These are phyloP conservation scores for Agelastica alni DNA, from an alignment of 2,888 invertebrate genomes.

Conservation along the genomic window DNA sequence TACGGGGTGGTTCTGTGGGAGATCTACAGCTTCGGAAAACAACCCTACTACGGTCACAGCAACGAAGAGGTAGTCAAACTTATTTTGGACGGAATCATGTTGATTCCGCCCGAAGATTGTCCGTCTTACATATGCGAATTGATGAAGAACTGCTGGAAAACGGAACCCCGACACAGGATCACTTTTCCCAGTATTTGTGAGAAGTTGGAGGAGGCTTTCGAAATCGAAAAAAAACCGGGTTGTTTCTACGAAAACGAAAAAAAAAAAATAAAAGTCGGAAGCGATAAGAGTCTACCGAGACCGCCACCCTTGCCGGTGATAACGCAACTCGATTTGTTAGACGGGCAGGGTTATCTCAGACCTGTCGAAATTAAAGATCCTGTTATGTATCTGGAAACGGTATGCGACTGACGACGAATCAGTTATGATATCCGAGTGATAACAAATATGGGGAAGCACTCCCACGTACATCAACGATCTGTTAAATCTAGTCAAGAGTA, in stretches of 20 bases:
- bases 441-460: too few species aligned
- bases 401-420: conserved; percentile 45
- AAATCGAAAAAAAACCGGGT: conserved; percentile 28
- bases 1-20: conserved; percentile 95
- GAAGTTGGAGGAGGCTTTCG: conserved; percentile 61
- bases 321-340: conserved; percentile 60
- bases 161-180: conserved; percentile 77
- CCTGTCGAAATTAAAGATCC: conserved; percentile 57
- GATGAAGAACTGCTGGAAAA: conserved; percentile 81
- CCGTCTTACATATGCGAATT: conserved; percentile 72
- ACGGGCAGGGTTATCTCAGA: conserved; percentile 71
- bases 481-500: conserved; percentile 6
- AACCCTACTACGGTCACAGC: conserved; percentile 89
- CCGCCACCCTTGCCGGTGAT: conserved; percentile 61
- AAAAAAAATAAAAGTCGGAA: conserved; percentile 17
- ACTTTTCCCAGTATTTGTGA: conserved; percentile 72
- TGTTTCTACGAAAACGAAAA: conserved; percentile 12
- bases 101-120: conserved; percentile 80
- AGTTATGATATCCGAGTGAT: neutral
- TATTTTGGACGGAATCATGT: conserved; percentile 77
- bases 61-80: conserved; percentile 85
- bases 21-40: conserved; percentile 88
- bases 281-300: conserved; percentile 54
- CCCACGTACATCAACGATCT: neutral
- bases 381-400: conserved; percentile 53